Evolutionary conservation across 2,888 invertebrate species (phyloP).

Genomic region (Rhogogaster chlorosoma): DNA sequence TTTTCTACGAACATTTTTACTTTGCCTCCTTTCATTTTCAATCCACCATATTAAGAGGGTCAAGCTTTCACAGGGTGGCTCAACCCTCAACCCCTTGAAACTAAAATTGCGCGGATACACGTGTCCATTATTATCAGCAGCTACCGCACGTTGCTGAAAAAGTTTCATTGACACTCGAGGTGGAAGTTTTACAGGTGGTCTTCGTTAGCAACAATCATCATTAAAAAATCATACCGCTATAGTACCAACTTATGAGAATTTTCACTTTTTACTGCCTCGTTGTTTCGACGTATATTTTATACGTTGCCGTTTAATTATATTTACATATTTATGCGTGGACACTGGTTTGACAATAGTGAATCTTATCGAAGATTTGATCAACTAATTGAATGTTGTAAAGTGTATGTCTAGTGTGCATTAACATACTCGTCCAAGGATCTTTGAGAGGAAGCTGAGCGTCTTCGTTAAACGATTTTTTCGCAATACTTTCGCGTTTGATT

Average conservation of each 20-base stretch:
- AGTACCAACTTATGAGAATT: background rate
- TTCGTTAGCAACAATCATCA: background rate
- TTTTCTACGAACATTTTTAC: background rate
- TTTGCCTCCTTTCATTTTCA: background rate
- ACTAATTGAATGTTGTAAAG: background rate
- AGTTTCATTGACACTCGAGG: background rate
- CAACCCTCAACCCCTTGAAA: background rate
- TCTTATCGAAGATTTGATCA: background rate
- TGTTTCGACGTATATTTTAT: background rate
- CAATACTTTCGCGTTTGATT: conserved; percentile 21
- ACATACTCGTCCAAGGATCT: background rate
- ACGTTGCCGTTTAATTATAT: no score
- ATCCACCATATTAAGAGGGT: background rate
- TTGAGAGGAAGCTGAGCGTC: background rate
- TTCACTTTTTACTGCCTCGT: background rate
- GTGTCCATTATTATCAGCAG: background rate
- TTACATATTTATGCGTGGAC: no score
- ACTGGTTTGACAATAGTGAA: background rate
- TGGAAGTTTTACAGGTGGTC: background rate
- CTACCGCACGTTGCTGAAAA: background rate
- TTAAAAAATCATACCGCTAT: background rate
- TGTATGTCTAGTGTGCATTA: background rate
- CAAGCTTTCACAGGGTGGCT: background rate
- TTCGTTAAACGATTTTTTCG: background rate
- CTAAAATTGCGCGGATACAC: background rate